These are phyloP conservation scores for Antitype chi DNA, from an alignment of 2,888 invertebrate genomes.

Conservation along the genomic window DNA sequence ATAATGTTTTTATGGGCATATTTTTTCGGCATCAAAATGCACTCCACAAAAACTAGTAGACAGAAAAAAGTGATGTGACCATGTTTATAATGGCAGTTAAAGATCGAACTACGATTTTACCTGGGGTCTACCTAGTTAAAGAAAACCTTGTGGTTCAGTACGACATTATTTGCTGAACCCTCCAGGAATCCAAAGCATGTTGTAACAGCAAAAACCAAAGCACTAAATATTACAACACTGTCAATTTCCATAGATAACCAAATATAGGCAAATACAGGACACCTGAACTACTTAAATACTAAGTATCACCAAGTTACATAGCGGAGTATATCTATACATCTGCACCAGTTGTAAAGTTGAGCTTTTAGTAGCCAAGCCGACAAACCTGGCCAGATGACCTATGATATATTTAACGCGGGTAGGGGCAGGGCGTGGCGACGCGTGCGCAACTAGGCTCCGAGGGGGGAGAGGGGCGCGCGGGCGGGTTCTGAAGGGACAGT, in stretches of 20 bases:
- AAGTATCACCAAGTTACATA: slow-evolving; percentile 52
- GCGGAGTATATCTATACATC: slow-evolving; percentile 59
- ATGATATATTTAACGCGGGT: slow-evolving; percentile 84
- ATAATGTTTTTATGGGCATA: not conserved
- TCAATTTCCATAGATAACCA: slow-evolving; percentile 53
- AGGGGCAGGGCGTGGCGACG: slow-evolving; percentile 85
- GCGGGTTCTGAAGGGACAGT: slow-evolving; percentile 79
- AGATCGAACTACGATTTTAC: not conserved
- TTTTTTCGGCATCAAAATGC: not conserved
- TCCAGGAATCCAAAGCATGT: slow-evolving; percentile 6
- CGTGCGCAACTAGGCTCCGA: slow-evolving; percentile 81
- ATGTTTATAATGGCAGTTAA: not conserved
- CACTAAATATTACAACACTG: slow-evolving; percentile 49
- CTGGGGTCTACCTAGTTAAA: not conserved
- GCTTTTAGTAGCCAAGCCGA: slow-evolving; percentile 73
- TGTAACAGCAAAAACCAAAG: slow-evolving; percentile 44
- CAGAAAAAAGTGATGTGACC: not conserved
- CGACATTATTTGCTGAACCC: not conserved
- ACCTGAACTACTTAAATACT: slow-evolving; percentile 59
- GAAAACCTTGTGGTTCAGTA: not conserved
- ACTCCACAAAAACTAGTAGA: not conserved
- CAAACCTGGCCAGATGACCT: slow-evolving; percentile 82
- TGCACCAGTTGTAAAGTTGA: slow-evolving; percentile 59
- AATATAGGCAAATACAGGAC: slow-evolving; percentile 47
- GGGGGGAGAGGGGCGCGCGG: slow-evolving; percentile 63